Evolutionary conservation across 2,113 vertebrate species (phyloP).

Genomic region (Hippoglossus stenolepis): DNA sequence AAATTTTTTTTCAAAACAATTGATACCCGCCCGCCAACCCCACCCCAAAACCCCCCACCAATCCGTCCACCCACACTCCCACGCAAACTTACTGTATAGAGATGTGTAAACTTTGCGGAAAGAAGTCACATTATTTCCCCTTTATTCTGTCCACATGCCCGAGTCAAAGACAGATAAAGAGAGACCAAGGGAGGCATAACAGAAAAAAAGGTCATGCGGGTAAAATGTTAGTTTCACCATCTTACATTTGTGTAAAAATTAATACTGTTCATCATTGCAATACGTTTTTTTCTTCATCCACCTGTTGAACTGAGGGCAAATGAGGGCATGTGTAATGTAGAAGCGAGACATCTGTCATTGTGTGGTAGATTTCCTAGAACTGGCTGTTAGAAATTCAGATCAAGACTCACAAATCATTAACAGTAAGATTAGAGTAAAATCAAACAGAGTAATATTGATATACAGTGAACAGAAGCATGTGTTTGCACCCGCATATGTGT

Average conservation of each 20-base stretch:
- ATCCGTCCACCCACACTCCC: not conserved
- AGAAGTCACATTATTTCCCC: not conserved
- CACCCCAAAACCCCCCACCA: not conserved
- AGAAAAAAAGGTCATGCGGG: not conserved
- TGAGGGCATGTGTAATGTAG: not conserved
- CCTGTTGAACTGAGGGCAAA: not conserved
- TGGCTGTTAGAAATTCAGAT: not conserved
- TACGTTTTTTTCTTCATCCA: not conserved
- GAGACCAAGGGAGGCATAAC: not conserved
- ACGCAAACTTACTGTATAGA: not conserved
- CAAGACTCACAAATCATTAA: not conserved
- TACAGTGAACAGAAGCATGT: not conserved
- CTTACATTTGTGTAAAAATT: not conserved
- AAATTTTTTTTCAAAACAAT: conserved; percentile 20
- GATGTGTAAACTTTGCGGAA: not conserved
- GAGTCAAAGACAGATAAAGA: too few species aligned
- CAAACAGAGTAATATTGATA: not conserved
- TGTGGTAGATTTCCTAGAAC: not conserved
- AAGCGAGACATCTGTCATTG: not conserved
- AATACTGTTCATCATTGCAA: not conserved
- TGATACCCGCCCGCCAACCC: too few species aligned
- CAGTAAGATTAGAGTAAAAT: not conserved
- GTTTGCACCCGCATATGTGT: not conserved
- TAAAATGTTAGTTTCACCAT: not conserved
- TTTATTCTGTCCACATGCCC: not conserved